phyloP scores from a whole-genome alignment of 2,888 invertebrate genomes.

The Tenthredo scrophulariae region DNA sequence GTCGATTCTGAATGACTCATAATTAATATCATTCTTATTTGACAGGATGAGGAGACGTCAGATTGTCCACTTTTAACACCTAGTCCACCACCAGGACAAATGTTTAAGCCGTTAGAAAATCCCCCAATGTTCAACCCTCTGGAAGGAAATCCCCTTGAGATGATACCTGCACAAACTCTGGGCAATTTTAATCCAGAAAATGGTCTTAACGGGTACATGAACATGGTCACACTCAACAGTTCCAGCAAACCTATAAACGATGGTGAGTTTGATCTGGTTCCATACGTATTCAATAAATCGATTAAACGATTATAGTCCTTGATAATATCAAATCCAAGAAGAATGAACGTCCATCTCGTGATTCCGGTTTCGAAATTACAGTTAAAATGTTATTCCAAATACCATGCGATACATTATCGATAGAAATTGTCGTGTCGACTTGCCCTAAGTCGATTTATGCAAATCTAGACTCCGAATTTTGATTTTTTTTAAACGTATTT shows the following conservation, averaged over 20 bases:
- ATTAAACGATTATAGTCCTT: background rate
- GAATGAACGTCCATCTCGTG: background rate
- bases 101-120: slow-evolving; percentile 65
- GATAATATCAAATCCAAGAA: background rate
- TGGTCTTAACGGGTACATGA: slow-evolving; percentile 73
- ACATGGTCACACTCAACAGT: slow-evolving; percentile 71
- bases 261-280: slow-evolving; percentile 64
- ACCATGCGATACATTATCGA: background rate
- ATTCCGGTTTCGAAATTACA: background rate
- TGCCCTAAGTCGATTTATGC: background rate
- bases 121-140: slow-evolving; percentile 67
- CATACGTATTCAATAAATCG: background rate
- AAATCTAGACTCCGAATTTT: background rate
- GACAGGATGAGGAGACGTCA: slow-evolving; percentile 82
- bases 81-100: slow-evolving; percentile 80
- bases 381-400: background rate
- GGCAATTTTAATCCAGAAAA: slow-evolving; percentile 73
- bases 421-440: background rate
- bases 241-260: slow-evolving; percentile 73
- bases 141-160: slow-evolving; percentile 68
- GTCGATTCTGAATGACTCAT: background rate
- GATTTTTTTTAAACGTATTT: background rate
- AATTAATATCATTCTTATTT: background rate
- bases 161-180: slow-evolving; percentile 67
- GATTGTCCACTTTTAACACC: slow-evolving; percentile 84